A percentile compares a stretch with the other conserved stretches of the same genome.
Evolutionary conservation across 2,888 invertebrate genomes (phyloP).

Genomic region (Clanis bilineata): DNA sequence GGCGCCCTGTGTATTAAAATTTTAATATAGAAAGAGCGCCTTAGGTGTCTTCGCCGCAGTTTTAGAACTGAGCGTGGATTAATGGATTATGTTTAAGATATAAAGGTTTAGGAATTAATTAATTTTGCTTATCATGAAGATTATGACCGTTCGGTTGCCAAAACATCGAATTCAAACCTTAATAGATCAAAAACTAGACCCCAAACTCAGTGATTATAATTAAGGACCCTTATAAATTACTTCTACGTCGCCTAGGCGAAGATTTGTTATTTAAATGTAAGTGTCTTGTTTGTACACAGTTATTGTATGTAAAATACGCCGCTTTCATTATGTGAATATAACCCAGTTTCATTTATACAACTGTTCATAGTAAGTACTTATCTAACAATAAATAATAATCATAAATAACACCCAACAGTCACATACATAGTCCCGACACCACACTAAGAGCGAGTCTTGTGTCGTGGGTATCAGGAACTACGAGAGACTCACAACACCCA

Average conservation of each 20-base stretch:
- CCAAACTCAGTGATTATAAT: background rate
- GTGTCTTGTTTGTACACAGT: background rate
- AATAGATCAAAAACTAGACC: constrained; percentile 1
- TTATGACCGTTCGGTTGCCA: background rate
- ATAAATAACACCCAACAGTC: too few species aligned
- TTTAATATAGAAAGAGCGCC: constrained; percentile 47
- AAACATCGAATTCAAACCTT: constrained; percentile 8
- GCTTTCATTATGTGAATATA: background rate
- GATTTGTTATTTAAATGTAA: constrained; percentile 5
- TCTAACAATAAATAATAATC: too few species aligned
- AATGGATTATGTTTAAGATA: constrained; percentile 41
- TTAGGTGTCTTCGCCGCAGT: constrained; percentile 35
- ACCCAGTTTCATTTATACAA: background rate
- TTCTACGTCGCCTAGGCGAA: constrained; percentile 20
- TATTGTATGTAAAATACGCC: background rate
- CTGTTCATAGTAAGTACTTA: too few species aligned
- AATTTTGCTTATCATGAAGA: constrained; percentile 26
- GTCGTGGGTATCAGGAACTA: too few species aligned
- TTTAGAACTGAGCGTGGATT: constrained; percentile 46
- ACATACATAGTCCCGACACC: too few species aligned
- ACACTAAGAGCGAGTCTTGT: too few species aligned
- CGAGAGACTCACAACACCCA: too few species aligned
- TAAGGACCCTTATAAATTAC: constrained; percentile 8
- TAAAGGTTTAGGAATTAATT: constrained; percentile 32
- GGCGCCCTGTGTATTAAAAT: constrained; percentile 44